phyloP scores from a whole-genome alignment of 2,888 invertebrate genomes.

The Slavum lentiscoides region DNA sequence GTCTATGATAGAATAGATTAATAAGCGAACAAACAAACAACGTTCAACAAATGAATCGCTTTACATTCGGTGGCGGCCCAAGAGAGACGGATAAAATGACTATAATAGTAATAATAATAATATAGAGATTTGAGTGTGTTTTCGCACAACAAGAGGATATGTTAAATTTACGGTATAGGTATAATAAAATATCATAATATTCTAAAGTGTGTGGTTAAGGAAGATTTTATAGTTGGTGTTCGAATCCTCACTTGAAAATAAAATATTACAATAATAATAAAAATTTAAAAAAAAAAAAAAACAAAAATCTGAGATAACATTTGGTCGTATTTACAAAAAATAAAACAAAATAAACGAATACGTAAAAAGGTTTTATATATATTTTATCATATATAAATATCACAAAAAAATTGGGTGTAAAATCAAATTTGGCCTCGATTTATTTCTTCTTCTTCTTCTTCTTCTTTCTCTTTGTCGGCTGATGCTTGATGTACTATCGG shows the following conservation, averaged over 20 bases:
- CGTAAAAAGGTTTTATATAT: constrained; percentile 29
- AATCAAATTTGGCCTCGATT: constrained; percentile 48
- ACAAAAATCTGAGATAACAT: constrained; percentile 36
- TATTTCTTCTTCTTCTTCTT: background rate
- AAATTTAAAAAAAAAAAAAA: background rate
- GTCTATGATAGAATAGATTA: constrained; percentile 38
- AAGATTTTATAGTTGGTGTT: constrained; percentile 42
- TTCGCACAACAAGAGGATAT: constrained; percentile 32
- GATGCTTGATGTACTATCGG: background rate
- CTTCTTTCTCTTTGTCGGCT: background rate
- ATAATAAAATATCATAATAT: background rate
- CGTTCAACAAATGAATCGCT: constrained; percentile 35
- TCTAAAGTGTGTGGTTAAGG: constrained; percentile 24
- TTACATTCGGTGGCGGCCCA: constrained; percentile 7
- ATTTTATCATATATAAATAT: constrained; percentile 16
- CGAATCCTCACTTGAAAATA: constrained; percentile 37
- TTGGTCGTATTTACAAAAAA: constrained; percentile 38
- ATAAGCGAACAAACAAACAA: constrained; percentile 50
- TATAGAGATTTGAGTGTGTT: constrained; percentile 10
- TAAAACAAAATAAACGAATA: constrained; percentile 28
- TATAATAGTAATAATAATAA: too few species aligned
- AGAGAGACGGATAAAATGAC: background rate
- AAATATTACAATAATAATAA: constrained; percentile 20
- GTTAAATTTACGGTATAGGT: constrained; percentile 33
- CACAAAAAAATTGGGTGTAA: constrained; percentile 48